These are phyloP conservation scores for Lasioglossum albipes DNA, from an alignment of 1,140 invertebrate genomes.

Conservation along the genomic window DNA sequence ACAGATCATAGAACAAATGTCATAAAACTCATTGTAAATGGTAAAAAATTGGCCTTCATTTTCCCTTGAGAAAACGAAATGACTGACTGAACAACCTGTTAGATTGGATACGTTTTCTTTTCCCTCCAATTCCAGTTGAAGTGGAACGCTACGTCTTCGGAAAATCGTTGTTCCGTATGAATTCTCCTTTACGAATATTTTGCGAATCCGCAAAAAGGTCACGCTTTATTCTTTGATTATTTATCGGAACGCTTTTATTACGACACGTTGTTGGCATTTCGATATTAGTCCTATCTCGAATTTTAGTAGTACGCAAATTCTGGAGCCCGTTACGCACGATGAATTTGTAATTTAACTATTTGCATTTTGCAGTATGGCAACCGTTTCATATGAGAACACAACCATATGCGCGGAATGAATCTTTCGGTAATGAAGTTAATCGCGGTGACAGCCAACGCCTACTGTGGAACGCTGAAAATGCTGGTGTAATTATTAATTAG, in stretches of 20 bases:
- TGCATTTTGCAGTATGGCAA: background rate
- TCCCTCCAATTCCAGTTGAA: no score
- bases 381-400: conserved; percentile 46
- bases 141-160: no score
- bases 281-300: conserved; percentile 1
- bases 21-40: no score
- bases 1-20: no score
- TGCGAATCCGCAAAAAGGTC: background rate
- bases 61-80: no score
- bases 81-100: no score
- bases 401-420: conserved; percentile 30
- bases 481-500: background rate
- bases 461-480: background rate
- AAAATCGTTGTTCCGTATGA: no score
- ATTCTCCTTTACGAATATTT: background rate
- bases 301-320: conserved; percentile 14
- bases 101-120: no score
- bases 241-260: no score
- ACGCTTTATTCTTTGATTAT: background rate
- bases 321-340: conserved; percentile 10
- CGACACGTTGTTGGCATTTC: background rate
- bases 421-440: conserved; percentile 50
- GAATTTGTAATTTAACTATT: conserved; percentile 38
- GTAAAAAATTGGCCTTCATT: no score
- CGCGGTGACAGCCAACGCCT: background rate